Evolutionary conservation across 2,888 invertebrate species (phyloP), one percentile per base, ranked within the genome.

Genomic region (Amphipyra berbera): DNA sequence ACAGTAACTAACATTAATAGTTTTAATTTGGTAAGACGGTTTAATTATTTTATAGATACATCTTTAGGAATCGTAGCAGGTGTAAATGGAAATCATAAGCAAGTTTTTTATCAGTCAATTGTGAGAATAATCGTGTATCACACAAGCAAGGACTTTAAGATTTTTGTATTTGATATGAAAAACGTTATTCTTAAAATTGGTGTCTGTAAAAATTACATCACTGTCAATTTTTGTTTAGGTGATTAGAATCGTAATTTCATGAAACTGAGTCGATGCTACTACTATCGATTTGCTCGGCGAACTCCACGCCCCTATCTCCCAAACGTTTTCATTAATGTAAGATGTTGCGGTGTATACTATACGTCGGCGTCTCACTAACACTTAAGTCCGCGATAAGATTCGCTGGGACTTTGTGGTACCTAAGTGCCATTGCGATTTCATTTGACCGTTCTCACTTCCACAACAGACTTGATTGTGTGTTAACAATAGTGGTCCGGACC

Each of bases 251-350:
- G 1, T 7, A n/a, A 30, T 30, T 8, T 33, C 7, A 9, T 2
- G 21, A 30, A 27, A 44, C 33, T 15, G 6, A 21, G 21, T 21
- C 21, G 10, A 14, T 47, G 8, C 10, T 6, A 14, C n/a, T 1
- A 2, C 33, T 49, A 69, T 42, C 33, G 47, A 60, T 52, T 59
- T 41, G 76, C 37, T 69, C 6, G 42, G 1, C 33, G 10, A 60
- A 52, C 46, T 54, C 42, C 6, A 0, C 27, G 9, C 8, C 60
- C 30, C 38, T 79, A 76, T 77, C 33, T n/a, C 61, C 45, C 10
- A 15, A 61, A 71, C 73, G 82, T 76, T 77, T 84, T 84, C 85
- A 87, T 88, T 84, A 88, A 89, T 88, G 87, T 84, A 85, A 87
- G 83, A 88, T 87, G 82, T 71, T 81, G 86, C 79, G 87, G 88